A percentile compares a stretch with the other conserved stretches of the same genome.
Evolutionary conservation across 2,113 vertebrate genomes (phyloP).

Genomic region (Muscicapa adusta): DNA sequence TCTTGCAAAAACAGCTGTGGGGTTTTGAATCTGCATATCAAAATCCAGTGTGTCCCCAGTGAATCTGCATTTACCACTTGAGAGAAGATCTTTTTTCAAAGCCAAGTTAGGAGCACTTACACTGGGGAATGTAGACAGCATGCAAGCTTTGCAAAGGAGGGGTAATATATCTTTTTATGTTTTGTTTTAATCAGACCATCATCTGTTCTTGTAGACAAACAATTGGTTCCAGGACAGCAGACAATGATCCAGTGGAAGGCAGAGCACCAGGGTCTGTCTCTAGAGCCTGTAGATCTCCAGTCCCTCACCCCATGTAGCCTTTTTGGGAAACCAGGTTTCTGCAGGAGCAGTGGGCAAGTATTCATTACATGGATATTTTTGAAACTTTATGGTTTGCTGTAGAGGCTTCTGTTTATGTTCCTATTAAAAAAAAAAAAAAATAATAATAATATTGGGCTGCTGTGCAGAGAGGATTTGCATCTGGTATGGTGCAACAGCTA

Average conservation of each 20-base stretch:
- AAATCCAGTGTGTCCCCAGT: background rate
- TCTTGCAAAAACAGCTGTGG: background rate
- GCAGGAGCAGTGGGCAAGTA: background rate
- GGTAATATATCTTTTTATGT: background rate
- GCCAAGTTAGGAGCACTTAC: background rate
- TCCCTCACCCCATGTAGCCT: rapidly evolving
- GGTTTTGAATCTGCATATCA: background rate
- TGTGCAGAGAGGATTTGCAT: background rate
- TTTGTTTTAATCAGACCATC: background rate
- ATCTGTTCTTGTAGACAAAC: background rate
- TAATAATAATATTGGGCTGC: background rate
- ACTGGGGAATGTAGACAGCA: rapidly evolving
- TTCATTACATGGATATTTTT: background rate
- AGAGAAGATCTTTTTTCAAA: background rate
- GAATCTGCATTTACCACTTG: background rate
- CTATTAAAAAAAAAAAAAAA: background rate
- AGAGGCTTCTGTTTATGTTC: background rate
- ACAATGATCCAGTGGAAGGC: background rate
- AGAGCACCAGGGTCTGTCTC: background rate
- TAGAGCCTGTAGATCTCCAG: background rate
- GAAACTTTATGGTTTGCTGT: background rate
- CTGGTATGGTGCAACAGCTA: background rate
- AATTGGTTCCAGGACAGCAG: background rate
- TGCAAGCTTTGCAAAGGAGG: background rate
- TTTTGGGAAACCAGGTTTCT: background rate